Evolutionary conservation across 2,113 vertebrate genomes (phyloP), one percentile per base, ranked within the genome.

Genomic region (Hypanus sabinus): DNA sequence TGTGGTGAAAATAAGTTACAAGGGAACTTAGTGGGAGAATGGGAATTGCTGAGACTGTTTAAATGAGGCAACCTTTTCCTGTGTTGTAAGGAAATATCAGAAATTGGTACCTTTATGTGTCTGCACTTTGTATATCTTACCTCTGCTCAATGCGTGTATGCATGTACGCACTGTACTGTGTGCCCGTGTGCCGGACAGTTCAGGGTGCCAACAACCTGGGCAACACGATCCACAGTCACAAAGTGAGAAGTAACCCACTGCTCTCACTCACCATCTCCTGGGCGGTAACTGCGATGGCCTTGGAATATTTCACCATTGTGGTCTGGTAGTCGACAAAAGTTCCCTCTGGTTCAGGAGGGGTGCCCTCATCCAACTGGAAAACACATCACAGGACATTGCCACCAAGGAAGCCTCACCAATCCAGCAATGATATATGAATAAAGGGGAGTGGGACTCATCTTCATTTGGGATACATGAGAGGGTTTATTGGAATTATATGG

Each of bases 271-370:
- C 99, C 99, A 99, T 99, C 96, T 99, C 99, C 95, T 99, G 99
- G 65, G 99, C 98, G 5, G 98, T 99, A 94, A 99, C 98, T 0
- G 98, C 98, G 75, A 99, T 98, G 83, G 98, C 98, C 96, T 99
- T 99, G 94, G 98, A 99, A 90, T 98, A 99, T 96, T 99, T 99
- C 94, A 99, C 99, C 96, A 98, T 99, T 0, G 99, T 99, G 22
- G 99, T 99, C 96, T 99, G 99, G 96, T 98, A 99, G 95, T 99
- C 99, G 70, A 99, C 99, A 95, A 99, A 99, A 0, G 97, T 98
- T 93, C 99, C 99, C 93, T 98, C 98, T 0, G 98, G 97, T 95
- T 99, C 98, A 38, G 98, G 98, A 60, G 98, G 98, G 0, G 98
- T 98, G 94, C 99, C 98, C 96, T 99, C 99, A 95, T 98, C 98